Evolutionary conservation across 2,113 vertebrate genomes (phyloP), one percentile per base, ranked within the genome.

Genomic region (Sisor rabdophorus): DNA sequence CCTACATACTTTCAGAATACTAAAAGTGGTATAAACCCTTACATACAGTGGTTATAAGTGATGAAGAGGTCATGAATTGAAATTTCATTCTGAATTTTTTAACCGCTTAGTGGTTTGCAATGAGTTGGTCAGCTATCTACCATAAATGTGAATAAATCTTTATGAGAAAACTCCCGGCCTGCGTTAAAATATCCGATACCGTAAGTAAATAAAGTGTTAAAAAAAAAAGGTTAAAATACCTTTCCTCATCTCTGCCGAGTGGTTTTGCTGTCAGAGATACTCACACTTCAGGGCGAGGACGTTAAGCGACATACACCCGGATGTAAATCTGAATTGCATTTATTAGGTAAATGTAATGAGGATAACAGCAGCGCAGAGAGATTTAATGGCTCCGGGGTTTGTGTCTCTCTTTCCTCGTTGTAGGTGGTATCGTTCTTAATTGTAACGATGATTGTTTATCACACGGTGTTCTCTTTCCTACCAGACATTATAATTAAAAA

Each of bases 401-500:
- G 78, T 70, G 73, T 77, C 74, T 74, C 74, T 79, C 15, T 26
- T 61, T 55, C 52, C 67, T 77, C 53, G 53, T 72, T 80, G 84
- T 83, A 83, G 83, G 79, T 80, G 84, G 71, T 85, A 72, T 85
- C 81, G 84, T 60, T 71, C 87, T 85, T 86, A 86, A 86, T 88
- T 82, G 86, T 83, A 84, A 84, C 86, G 87, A 89, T 92, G 87
- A 91, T 91, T 91, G 88, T 91, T 92, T 91, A 90, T 86, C 84
- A 87, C 83, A 55, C 69, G 81, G 81, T 87, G 81, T 87, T 88
- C 87, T 80, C 86, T 83, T 87, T 10, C 84, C 82, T 84, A 85
- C 84, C 89, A 91, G 91, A 91, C 89, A 73, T 90, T 89, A 83
- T 91, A 89, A 93, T 93, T 91, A 92, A 91, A 89, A 76, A 89